Conservation (phyloP, 2,888 invertebrate genomes). For the Gandaritis pyraliata region DNA sequence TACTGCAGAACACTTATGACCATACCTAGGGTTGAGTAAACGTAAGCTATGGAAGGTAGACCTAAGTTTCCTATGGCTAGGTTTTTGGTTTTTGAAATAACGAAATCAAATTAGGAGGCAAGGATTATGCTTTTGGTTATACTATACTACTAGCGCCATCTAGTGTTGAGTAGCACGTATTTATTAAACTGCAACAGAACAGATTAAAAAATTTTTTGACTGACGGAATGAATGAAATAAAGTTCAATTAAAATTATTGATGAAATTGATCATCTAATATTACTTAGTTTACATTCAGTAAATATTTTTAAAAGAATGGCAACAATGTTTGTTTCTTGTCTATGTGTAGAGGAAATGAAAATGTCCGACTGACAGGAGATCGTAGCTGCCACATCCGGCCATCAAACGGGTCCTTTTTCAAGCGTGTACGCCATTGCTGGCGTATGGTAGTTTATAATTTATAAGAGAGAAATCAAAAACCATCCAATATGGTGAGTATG, state of each 20-base stretch:
- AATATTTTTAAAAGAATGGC: conserved; percentile 11
- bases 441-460: conserved; percentile 90
- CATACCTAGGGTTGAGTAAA: too few relatives aligned
- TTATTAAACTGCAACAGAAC: neutral
- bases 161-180: conserved; percentile 41
- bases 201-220: neutral
- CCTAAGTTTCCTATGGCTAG: too few relatives aligned
- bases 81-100: too few relatives aligned
- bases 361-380: conserved; percentile 17
- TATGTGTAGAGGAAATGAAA: conserved; percentile 52
- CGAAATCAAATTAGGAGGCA: too few relatives aligned
- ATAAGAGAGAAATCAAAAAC: conserved; percentile 90
- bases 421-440: conserved; percentile 95
- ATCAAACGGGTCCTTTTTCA: conserved; percentile 87
- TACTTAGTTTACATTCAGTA: neutral
- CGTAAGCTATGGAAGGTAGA: too few relatives aligned
- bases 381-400: conserved; percentile 72
- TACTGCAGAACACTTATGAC: too few relatives aligned
- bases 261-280: neutral
- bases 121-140: too few relatives aligned
- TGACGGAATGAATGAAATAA: too few relatives aligned
- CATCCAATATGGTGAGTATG: conserved; percentile 92
- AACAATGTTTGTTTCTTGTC: conserved; percentile 39
- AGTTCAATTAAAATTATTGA: too few relatives aligned
- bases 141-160: conserved; percentile 33